Percentiles rank a stretch among this genome's conserved stretches.
phyloP scores from a whole-genome alignment of 2,113 vertebrate species.

The Dicaeum eximium region DNA sequence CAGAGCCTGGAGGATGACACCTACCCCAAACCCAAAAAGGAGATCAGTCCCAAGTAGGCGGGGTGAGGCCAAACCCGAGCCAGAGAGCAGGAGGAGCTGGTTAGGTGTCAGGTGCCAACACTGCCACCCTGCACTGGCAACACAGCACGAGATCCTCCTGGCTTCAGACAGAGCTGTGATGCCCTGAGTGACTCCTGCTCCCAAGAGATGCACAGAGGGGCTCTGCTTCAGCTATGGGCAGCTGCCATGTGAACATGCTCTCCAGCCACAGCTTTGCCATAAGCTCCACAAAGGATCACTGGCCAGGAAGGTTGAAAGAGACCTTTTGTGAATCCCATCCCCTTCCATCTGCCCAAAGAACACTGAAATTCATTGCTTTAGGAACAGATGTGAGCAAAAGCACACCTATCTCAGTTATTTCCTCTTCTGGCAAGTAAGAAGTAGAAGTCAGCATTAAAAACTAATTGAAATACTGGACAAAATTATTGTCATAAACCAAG shows the following conservation, averaged over 20 bases:
- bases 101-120: not conserved
- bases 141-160: fast-evolving
- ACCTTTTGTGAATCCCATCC: not conserved
- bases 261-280: not conserved
- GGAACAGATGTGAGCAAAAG: not conserved
- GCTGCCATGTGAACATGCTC: fast-evolving
- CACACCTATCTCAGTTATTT: not conserved
- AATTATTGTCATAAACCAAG: not conserved
- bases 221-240: not conserved
- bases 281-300: not conserved
- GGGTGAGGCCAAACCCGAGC: not conserved
- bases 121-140: not conserved
- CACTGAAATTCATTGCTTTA: not conserved
- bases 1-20: not conserved
- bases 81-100: not conserved
- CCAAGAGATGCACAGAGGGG: not conserved
- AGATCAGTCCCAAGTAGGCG: not conserved
- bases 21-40: not conserved
- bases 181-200: not conserved
- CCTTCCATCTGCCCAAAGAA: not conserved
- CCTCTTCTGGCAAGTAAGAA: not conserved
- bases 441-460: not conserved
- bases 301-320: not conserved
- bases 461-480: not conserved
- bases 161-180: not conserved